Conservation (phyloP, 2,113 vertebrate species). For the Pteropus alecto region DNA sequence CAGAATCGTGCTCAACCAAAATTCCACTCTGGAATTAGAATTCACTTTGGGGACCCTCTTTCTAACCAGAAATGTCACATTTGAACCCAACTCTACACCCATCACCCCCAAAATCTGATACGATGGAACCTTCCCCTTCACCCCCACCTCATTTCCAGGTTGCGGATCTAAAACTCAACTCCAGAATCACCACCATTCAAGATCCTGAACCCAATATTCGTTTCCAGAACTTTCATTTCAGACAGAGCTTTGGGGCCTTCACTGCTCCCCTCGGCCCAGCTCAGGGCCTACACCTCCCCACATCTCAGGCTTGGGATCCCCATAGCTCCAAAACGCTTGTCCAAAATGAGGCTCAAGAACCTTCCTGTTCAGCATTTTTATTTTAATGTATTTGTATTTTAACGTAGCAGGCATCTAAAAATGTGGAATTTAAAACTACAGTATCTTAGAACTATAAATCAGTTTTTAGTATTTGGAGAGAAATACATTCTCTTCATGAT, state of each 20-base stretch:
- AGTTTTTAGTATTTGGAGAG: constrained; percentile 18
- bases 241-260: neutral
- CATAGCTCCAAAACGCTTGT: neutral
- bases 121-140: accelerated
- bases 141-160: neutral
- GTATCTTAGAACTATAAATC: constrained; percentile 28
- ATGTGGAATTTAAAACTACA: neutral
- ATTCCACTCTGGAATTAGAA: neutral
- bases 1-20: neutral
- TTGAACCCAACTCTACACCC: neutral
- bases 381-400: constrained; percentile 10
- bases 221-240: neutral
- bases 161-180: neutral
- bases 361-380: neutral
- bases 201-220: neutral
- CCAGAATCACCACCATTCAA: neutral
- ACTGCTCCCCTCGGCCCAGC: neutral
- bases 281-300: neutral
- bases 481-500: constrained; percentile 10
- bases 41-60: neutral
- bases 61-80: neutral
- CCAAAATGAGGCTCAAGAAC: neutral
- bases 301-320: neutral
- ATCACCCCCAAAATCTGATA: neutral
- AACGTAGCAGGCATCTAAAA: constrained; percentile 21